Percentiles rank a stretch among this genome's conserved stretches.
phyloP scores from a whole-genome alignment of 2,797 vertebrate species.

The Petrocephalus schoutedeni region DNA sequence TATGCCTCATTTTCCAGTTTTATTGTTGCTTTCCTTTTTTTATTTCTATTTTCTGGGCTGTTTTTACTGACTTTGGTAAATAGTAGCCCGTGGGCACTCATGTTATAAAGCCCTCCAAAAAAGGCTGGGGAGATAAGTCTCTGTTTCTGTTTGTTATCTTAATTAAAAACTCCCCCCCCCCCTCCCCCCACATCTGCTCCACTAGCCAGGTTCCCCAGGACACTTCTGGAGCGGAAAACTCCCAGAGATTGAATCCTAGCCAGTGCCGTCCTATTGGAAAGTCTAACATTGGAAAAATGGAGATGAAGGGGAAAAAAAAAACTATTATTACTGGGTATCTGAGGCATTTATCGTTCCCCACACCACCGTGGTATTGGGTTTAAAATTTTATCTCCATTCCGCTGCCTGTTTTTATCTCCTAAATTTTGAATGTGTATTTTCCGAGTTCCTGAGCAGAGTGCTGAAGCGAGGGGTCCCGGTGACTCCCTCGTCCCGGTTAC shows the following conservation, averaged over 20 bases:
- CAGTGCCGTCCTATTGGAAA: slow-evolving; percentile 27
- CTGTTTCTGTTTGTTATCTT: slow-evolving; percentile 12
- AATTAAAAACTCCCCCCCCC: slow-evolving; percentile 19
- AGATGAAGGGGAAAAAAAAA: neutral
- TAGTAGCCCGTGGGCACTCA: neutral
- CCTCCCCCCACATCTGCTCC: neutral
- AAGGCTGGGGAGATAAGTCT: neutral
- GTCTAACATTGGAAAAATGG: slow-evolving; percentile 32
- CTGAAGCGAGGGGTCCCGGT: slow-evolving; percentile 21
- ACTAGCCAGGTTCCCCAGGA: slow-evolving; percentile 9
- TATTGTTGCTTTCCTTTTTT: neutral
- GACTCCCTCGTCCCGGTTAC: slow-evolving; percentile 19
- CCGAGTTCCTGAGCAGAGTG: slow-evolving; percentile 31
- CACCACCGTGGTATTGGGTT: slow-evolving; percentile 31
- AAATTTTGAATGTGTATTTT: slow-evolving; percentile 38
- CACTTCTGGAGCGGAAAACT: slow-evolving; percentile 27
- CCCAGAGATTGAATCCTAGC: slow-evolving; percentile 38
- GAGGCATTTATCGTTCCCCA: slow-evolving; percentile 33
- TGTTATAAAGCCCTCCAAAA: neutral
- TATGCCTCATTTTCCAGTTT: neutral
- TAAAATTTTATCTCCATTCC: slow-evolving; percentile 39
- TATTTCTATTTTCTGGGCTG: neutral
- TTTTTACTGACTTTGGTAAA: slow-evolving; percentile 1
- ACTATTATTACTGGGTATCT: slow-evolving; percentile 36
- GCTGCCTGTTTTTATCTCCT: slow-evolving; percentile 29